These are phyloP conservation scores for Mus musculus DNA, from an alignment of 2,113 vertebrate species.

Conservation along the genomic window GRCm39 chr12:64898001-64898500, in stretches of 20 bases:
- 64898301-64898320: background rate
- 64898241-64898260: background rate
- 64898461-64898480: background rate
- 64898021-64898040: slow-evolving; percentile 14
- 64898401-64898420: background rate
- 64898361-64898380: background rate
- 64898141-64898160: background rate
- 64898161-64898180: slow-evolving; percentile 33
- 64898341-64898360: background rate
- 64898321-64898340: background rate
- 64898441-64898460: background rate
- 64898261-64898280: background rate
- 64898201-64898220: background rate
- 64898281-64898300: background rate
- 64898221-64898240: background rate
- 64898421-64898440: background rate
- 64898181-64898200: slow-evolving; percentile 23
- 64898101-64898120: background rate
- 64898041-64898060: background rate
- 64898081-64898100: background rate
- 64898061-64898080: slow-evolving; percentile 56
- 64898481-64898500: background rate
- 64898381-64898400: background rate
- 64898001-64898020: slow-evolving; percentile 29
- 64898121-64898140: background rate